These are phyloP conservation scores for Heterotilapia buettikoferi DNA, from an alignment of 2,113 vertebrate genomes.

Conservation along the genomic window DNA sequence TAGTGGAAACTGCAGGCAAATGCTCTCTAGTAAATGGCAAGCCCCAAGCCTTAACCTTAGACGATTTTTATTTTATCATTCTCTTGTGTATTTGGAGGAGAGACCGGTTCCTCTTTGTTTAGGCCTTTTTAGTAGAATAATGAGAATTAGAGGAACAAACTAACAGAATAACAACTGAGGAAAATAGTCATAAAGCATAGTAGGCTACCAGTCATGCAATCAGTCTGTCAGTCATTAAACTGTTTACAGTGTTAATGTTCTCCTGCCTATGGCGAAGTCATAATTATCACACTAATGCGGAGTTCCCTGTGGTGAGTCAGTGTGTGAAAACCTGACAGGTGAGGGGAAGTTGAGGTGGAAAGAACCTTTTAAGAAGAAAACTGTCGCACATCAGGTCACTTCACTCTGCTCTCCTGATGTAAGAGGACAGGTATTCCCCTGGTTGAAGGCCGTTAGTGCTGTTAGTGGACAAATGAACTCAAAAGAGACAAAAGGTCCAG, in stretches of 20 bases:
- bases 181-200: neutral
- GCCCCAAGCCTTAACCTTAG: neutral
- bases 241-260: neutral
- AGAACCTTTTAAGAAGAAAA: slow-evolving; percentile 63
- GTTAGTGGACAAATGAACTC: slow-evolving; percentile 14
- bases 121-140: neutral
- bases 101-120: neutral
- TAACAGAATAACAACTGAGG: neutral
- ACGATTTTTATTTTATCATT: neutral
- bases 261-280: neutral
- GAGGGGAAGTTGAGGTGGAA: slow-evolving; percentile 62
- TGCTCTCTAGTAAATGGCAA: neutral
- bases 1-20: neutral
- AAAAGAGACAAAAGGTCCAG: neutral
- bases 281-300: neutral
- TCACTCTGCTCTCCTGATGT: neutral
- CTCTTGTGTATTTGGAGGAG: neutral
- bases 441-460: slow-evolving; percentile 13
- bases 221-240: neutral
- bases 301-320: slow-evolving; percentile 8
- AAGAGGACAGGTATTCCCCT: slow-evolving; percentile 64
- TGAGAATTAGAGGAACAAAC: neutral
- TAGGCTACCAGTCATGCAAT: neutral
- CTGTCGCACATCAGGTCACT: neutral
- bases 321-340: slow-evolving; percentile 19